Evolutionary conservation across 2,888 invertebrate genomes (phyloP), one percentile per base, ranked within the genome.

Genomic region (Acrocyrtus sp.): DNA sequence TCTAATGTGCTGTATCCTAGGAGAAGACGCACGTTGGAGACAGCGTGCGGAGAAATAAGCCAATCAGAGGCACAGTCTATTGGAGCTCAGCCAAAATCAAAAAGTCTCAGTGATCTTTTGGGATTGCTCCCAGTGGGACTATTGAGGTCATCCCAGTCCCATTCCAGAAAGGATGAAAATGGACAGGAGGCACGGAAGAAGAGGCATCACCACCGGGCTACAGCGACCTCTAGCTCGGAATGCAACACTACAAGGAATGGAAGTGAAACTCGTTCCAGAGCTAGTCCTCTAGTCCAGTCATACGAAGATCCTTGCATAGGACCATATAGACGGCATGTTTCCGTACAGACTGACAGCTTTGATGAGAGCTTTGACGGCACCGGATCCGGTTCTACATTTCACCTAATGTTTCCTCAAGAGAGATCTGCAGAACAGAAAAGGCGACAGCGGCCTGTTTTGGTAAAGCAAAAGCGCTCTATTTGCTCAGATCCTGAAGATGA

Each of bases 391-490:
- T 54, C 51, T 15, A 65, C 58, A 0, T 72, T 66, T 26, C 66
- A 66, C 17, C 17, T 66, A 10, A 66, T 66, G 56, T 66, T 57
- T 29, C 66, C 66, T 6, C 54, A 51, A 17, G 60, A 66, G 51
- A 17, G 24, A 62, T 29, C 65, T 61, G 65, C 43, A 21, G 43
- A 29, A 5, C 34, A 34, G 60, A 66, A 56, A 21, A 34, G 66
- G 34, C 66, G 62, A 61, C 41, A 21, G 39, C 27, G 81, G 27
- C 94, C 94, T 21, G 89, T 90, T 81, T 87, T 94, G 58, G 92
- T 94, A 12, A 94, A 94, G 85, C 94, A 94, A 85, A 94, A 94
- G 85, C 90, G 92, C 84, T 92, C 92, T 0, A 89, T 94, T 72
- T 90, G 92, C 83, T 91, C 92, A 51, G 65, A 70, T 19, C 43